Evolutionary conservation across 2,888 invertebrate genomes (phyloP).

Genomic region (Acronicta aceris): DNA sequence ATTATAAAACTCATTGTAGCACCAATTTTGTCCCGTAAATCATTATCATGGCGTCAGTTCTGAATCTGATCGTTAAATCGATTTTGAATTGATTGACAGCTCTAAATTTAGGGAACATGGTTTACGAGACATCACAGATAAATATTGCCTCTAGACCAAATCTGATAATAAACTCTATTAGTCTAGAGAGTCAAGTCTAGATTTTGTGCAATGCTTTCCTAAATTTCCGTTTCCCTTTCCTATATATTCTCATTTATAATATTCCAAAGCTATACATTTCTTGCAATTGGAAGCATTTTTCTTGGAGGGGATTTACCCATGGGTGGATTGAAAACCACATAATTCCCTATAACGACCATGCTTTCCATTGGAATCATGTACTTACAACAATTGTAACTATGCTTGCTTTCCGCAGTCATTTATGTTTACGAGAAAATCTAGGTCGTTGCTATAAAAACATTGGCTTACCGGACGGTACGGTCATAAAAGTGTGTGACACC

Average conservation of each 20-base stretch:
- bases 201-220: background rate
- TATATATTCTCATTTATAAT: background rate
- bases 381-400: conserved; percentile 23
- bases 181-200: background rate
- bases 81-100: conserved; percentile 47
- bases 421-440: conserved; percentile 45
- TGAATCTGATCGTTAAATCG: conserved; percentile 40
- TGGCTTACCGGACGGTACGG: conserved; percentile 23
- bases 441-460: conserved; percentile 53
- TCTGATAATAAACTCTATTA: conserved; percentile 3
- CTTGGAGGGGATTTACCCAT: too few relatives aligned
- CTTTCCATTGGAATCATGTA: conserved; percentile 28
- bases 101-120: conserved; percentile 39
- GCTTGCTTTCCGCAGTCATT: conserved; percentile 32
- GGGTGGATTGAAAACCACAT: background rate
- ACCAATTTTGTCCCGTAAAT: conserved; percentile 44
- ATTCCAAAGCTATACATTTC: background rate
- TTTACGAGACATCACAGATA: conserved; percentile 39
- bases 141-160: conserved; percentile 23
- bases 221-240: too few relatives aligned
- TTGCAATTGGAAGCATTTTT: too few relatives aligned
- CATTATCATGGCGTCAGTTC: conserved; percentile 37
- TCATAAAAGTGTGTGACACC: conserved; percentile 44
- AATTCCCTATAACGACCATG: conserved; percentile 4
- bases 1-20: conserved; percentile 50